Conservation (phyloP, 2,888 invertebrate genomes). For the Zonitis immaculata region DNA sequence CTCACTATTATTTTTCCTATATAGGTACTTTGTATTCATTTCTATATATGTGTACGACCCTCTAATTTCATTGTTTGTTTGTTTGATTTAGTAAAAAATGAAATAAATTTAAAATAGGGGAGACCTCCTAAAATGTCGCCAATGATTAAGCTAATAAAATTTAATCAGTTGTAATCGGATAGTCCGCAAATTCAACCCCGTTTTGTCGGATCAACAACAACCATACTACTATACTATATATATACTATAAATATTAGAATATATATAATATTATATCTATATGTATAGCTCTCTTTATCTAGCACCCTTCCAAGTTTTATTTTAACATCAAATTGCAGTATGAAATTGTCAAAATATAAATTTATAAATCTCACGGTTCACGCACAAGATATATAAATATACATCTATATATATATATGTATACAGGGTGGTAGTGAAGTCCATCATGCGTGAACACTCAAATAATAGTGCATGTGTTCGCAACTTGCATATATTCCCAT, state of each 20-base stretch:
- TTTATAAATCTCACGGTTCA: slow-evolving; percentile 50
- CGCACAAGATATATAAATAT: slow-evolving; percentile 27
- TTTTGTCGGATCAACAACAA: slow-evolving; percentile 24
- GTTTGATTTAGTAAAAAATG: background rate
- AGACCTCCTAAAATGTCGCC: slow-evolving; percentile 1
- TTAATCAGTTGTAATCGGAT: slow-evolving; percentile 36
- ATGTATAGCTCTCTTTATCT: background rate
- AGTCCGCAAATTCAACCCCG: slow-evolving; percentile 26
- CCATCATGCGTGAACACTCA: slow-evolving; percentile 44
- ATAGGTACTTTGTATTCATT: too few species aligned
- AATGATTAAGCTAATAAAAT: slow-evolving; percentile 18
- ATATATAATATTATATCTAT: too few species aligned
- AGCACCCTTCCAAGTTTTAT: slow-evolving; percentile 24
- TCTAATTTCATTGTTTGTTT: background rate
- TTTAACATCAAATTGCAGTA: slow-evolving; percentile 38
- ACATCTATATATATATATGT: slow-evolving; percentile 11
- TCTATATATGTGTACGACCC: too few species aligned
- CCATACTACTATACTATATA: too few species aligned
- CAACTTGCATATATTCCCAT: slow-evolving; percentile 35
- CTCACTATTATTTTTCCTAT: too few species aligned
- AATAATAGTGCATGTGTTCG: slow-evolving; percentile 45
- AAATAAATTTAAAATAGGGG: background rate
- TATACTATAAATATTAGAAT: slow-evolving; percentile 42
- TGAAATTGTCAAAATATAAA: slow-evolving; percentile 51
- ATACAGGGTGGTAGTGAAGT: slow-evolving; percentile 36